Base-by-base conservation (phyloP, 2,797 vertebrate species). In the Gymnoscopelus microlampas region DNA sequence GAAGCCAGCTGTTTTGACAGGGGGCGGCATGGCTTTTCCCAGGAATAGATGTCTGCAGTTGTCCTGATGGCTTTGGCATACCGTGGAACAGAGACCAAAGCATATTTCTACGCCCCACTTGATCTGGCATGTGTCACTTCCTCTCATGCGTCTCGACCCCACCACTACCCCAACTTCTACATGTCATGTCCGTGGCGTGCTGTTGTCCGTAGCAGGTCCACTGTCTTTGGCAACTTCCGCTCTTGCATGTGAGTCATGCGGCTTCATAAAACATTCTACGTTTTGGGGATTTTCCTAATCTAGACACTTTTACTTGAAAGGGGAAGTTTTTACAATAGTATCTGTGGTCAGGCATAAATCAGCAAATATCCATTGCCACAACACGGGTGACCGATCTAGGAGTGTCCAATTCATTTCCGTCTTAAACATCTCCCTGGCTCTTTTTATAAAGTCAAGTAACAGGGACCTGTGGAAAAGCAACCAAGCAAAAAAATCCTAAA, bases 381-480 rank as follows among this genome's bases (percentile, higher is more conserved):
- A 15, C 12, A 53, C 19, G 19, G 19, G 61, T 76, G 63, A 29
- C 35, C 58, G 3, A 10, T 47, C 0, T 15, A 39, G 0, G 2
- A 71, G 60, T 76, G 66, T 70, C 72, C 66, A 39, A 32, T 56
- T 78, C 77, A 71, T 65, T 56, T 66, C 66, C 29, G 32, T 58
- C 57, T 53, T 1, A 3, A 63, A 19, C 73, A 47, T 50, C 67
- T 49, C 19, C 66, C 69, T 48, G 32, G 61, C 15, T 66, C 78
- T 51, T 74, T 81, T 88, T 66, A 82, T 60, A 79, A 58, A 82
- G 69, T 78, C 62, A 73, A 82, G 58, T 56, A 68, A 49, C 59
- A 71, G 74, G 81, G 77, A 73, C 70, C 76, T 60, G 82, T 85
- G 87, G 89, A 89, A 92, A 91, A 88, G 76, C 71, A 85, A 84